phyloP scores from a whole-genome alignment of 2,888 invertebrate genomes.

The Tridacna gigas region DNA sequence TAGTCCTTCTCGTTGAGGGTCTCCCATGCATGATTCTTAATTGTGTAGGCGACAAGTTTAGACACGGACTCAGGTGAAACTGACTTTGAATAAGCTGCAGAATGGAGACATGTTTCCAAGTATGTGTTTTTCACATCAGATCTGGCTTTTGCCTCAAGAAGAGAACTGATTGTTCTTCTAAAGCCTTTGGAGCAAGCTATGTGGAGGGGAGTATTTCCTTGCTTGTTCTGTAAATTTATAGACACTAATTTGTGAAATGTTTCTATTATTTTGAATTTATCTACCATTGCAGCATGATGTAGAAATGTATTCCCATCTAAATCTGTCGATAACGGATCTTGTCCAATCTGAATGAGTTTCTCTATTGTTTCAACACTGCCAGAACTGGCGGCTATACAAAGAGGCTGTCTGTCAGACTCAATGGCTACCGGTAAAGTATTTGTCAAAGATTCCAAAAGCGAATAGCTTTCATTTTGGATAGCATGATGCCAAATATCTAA shows the following conservation, averaged over 20 bases:
- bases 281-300: conserved; percentile 78
- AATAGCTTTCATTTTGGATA: conserved; percentile 67
- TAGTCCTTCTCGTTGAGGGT: conserved; percentile 77
- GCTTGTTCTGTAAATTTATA: conserved; percentile 70
- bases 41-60: conserved; percentile 75
- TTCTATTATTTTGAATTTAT: conserved; percentile 70
- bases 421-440: background rate
- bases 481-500: conserved; percentile 79
- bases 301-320: conserved; percentile 77
- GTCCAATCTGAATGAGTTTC: conserved; percentile 70
- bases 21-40: conserved; percentile 81
- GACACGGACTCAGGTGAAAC: conserved; percentile 67
- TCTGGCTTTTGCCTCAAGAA: conserved; percentile 74
- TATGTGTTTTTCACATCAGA: conserved; percentile 74
- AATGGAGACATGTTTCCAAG: conserved; percentile 79
- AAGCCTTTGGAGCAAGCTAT: conserved; percentile 78
- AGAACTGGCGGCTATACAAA: conserved; percentile 74
- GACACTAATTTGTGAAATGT: conserved; percentile 61
- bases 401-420: conserved; percentile 64
- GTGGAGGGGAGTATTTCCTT: conserved; percentile 81
- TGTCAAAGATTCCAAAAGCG: conserved; percentile 64
- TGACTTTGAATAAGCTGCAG: conserved; percentile 67
- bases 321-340: conserved; percentile 72
- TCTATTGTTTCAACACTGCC: conserved; percentile 74
- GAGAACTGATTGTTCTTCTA: conserved; percentile 65